Evolutionary conservation across 2,888 invertebrate species (phyloP).

Genomic region (Aspidiotus destructor): DNA sequence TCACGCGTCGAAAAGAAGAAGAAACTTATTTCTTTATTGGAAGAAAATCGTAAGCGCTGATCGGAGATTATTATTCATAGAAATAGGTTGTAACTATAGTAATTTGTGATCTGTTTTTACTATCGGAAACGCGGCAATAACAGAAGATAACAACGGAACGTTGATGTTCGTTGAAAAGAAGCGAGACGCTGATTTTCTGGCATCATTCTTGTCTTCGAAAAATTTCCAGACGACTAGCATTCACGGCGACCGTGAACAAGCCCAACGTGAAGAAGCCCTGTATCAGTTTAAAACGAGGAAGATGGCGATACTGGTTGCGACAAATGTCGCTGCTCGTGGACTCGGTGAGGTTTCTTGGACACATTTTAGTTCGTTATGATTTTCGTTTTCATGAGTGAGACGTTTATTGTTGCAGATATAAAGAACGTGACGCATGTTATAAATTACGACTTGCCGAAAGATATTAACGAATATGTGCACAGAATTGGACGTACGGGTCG

Average conservation of each 20-base stretch:
- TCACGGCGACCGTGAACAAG: conserved; percentile 62
- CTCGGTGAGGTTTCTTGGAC: conserved; percentile 48
- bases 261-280: conserved; percentile 64
- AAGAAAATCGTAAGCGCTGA: conserved; percentile 41
- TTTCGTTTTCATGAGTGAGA: too few relatives aligned
- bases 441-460: conserved; percentile 82
- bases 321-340: conserved; percentile 89
- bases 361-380: too few relatives aligned
- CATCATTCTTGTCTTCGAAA: conserved; percentile 68
- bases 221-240: conserved; percentile 61
- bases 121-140: too few relatives aligned
- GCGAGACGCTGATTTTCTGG: conserved; percentile 80
- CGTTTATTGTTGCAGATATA: conserved; percentile 78
- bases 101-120: too few relatives aligned
- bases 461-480: conserved; percentile 90
- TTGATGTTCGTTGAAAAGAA: conserved; percentile 88
- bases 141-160: conserved; percentile 44
- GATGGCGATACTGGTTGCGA: conserved; percentile 81
- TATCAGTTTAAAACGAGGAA: conserved; percentile 67
- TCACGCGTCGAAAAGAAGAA: conserved; percentile 62
- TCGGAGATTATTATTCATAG: too few relatives aligned
- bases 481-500: conserved; percentile 90
- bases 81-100: too few relatives aligned
- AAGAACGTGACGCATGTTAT: conserved; percentile 78
- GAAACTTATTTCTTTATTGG: conserved; percentile 60